Base-by-base conservation (phyloP, 2,797 vertebrate genomes). In the Neoniphon sammara region DNA sequence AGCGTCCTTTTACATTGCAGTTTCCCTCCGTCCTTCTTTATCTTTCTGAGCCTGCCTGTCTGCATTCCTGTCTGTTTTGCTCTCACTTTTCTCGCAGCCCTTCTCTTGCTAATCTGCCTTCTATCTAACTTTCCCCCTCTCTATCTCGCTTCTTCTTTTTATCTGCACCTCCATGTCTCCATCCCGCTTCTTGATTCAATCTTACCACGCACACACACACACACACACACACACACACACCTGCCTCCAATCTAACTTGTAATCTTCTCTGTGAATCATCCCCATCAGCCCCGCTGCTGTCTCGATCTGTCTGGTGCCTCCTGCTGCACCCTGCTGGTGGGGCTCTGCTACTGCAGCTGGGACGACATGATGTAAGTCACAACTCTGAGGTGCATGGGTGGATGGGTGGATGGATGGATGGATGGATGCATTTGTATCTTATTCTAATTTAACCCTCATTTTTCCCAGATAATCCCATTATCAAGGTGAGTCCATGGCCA, bases 311-410 rank as follows among this genome's bases (percentile, higher is more conserved):
- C 64, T 15, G 14, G 31, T 2, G 10, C 81, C 36, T 47, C 84
- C 76, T 89, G 87, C 83, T 85, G 81, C 88, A 1, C 69, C 87
- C 85, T 89, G 62, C 73, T 82, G 89, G 80, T 12, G 34, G 85
- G 87, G 85, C 54, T 63, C 1, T 27, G 65, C 25, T 53, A 81
- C 69, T 87, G 65, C 57, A 39, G n/a, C n/a, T n/a, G n/a, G n/a
- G n/a, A 39, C 36, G 11, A 11, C 36, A 39, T 39, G 25, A 27
- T 27, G 25, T 27, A 27, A 27, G 25, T 27, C 25, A 27, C 4
- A 27, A 4, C 25, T 27, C 25, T 2, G 25, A 27, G 25, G 25
- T 27, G 25, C 25, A 27, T 27, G 25, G 25, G 4, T 27, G 25
- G 25, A 27, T 27, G 25, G 25, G 4, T 27, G 25, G 31, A 34